Conservation (phyloP, 92 coral and sea anemone species). For the Zoanthus gigantus region DNA sequence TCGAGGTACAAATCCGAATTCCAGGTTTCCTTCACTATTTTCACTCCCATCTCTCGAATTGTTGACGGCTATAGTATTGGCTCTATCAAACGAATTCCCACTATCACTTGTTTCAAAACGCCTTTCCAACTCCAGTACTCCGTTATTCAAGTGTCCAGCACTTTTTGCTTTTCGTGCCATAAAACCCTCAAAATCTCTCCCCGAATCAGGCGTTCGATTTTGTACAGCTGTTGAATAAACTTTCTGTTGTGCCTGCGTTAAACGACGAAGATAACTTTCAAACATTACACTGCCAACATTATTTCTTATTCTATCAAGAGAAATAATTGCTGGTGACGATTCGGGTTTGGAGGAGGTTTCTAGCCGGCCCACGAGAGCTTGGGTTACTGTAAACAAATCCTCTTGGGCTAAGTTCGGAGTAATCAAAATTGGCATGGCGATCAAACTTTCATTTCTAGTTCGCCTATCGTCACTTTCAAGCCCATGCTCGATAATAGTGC, state of each 20-base stretch:
- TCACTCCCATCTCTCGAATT: constrained; percentile 55
- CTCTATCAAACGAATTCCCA: constrained; percentile 75
- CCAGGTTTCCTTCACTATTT: constrained; percentile 59
- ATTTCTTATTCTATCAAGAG: constrained; percentile 92
- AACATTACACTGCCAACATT: constrained; percentile 89
- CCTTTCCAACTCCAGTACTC: constrained; percentile 62
- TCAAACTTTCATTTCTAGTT: constrained; percentile 91
- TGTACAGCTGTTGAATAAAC: constrained; percentile 78
- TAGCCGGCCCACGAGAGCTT: constrained; percentile 89
- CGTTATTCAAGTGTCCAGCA: constrained; percentile 86
- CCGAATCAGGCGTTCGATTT: constrained; percentile 68
- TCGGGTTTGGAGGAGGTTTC: constrained; percentile 84
- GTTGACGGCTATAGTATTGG: constrained; percentile 87
- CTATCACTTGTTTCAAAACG: constrained; percentile 66
- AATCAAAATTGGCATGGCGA: constrained; percentile 94
- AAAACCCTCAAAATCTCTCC: constrained; percentile 67
- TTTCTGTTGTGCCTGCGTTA: constrained; percentile 79
- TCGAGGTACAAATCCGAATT: constrained; percentile 87
- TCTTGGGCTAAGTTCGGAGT: constrained; percentile 96
- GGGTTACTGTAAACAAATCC: constrained; percentile 94
- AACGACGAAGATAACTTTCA: constrained; percentile 82
- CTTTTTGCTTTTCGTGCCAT: constrained; percentile 92
- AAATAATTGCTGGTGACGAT: constrained; percentile 89
- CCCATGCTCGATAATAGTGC: constrained; percentile 94
- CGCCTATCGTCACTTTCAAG: constrained; percentile 93